Conservation (phyloP, 1,140 invertebrate genomes). For the Ganaspis sp. region DNA sequence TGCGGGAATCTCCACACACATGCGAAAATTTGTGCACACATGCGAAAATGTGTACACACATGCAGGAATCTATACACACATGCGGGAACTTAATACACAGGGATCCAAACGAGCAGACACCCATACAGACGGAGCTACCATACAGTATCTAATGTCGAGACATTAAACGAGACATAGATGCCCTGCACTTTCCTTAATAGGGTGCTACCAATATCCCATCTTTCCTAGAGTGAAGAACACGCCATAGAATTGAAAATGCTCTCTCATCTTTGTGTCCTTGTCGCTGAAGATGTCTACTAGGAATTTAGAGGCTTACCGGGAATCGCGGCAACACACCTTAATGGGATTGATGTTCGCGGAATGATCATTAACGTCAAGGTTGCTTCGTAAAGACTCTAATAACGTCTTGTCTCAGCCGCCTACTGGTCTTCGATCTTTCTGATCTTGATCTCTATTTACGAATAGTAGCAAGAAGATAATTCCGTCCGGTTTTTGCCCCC, state of each 20-base stretch:
- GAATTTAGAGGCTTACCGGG: constrained; percentile 62
- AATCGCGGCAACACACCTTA: constrained; percentile 61
- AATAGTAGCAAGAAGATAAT: constrained; percentile 32
- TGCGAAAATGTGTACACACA: too few species aligned
- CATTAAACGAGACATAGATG: constrained; percentile 55
- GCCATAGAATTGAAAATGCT: background rate
- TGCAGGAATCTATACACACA: too few species aligned
- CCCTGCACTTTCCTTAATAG: constrained; percentile 71
- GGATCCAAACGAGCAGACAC: too few species aligned
- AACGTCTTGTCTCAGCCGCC: background rate
- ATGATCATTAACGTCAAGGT: constrained; percentile 60
- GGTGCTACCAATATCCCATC: constrained; percentile 64
- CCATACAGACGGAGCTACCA: too few species aligned
- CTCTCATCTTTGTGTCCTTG: constrained; percentile 46
- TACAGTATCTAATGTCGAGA: constrained; percentile 41
- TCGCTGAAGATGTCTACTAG: constrained; percentile 47
- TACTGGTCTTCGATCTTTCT: constrained; percentile 6
- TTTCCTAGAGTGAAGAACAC: constrained; percentile 22
- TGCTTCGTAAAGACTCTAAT: background rate
- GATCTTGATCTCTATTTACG: constrained; percentile 17
- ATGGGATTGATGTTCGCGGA: constrained; percentile 63
- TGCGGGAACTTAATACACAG: too few species aligned
- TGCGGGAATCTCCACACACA: too few species aligned
- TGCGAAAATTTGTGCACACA: too few species aligned
- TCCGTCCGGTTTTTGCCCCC: background rate